These are phyloP conservation scores for Drosophila malerkotliana DNA, from an alignment of 1,140 invertebrate genomes.

Conservation along the genomic window DNA sequence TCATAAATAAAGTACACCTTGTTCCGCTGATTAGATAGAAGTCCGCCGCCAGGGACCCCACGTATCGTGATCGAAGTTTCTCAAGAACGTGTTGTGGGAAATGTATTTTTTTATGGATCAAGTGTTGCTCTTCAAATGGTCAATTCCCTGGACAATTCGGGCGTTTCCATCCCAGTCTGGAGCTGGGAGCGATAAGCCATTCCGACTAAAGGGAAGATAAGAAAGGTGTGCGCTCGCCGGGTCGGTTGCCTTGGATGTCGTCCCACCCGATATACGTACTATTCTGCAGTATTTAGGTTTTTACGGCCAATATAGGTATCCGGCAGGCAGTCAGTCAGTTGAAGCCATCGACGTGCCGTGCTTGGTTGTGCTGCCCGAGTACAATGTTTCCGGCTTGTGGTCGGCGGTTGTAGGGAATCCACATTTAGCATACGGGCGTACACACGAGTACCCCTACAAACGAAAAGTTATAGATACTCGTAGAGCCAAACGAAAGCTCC, in stretches of 20 bases:
- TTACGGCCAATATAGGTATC: constrained; percentile 57
- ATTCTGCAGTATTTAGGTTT: constrained; percentile 36
- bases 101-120: constrained; percentile 5
- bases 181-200: constrained; percentile 33
- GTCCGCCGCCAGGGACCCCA: constrained; percentile 8
- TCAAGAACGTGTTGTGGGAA: constrained; percentile 12
- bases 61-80: constrained; percentile 18
- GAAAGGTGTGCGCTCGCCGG: constrained; percentile 20
- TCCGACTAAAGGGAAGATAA: constrained; percentile 38
- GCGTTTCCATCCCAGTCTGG: constrained; percentile 27
- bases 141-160: constrained; percentile 45
- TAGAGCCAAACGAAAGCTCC: constrained; percentile 15
- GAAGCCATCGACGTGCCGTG: constrained; percentile 51
- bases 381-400: constrained; percentile 52
- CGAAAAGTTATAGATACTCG: constrained; percentile 17
- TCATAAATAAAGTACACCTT: constrained; percentile 18
- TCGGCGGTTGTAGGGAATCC: constrained; percentile 19
- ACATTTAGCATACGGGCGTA: constrained; percentile 13
- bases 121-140: constrained; percentile 19
- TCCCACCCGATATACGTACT: constrained; percentile 11
- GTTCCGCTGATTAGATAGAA: constrained; percentile 24
- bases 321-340: constrained; percentile 53
- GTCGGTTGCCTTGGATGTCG: constrained; percentile 26
- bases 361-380: constrained; percentile 33
- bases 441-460: background rate